phyloP scores from a whole-genome alignment of 2,113 vertebrate genomes.

The Hyla sarda region DNA sequence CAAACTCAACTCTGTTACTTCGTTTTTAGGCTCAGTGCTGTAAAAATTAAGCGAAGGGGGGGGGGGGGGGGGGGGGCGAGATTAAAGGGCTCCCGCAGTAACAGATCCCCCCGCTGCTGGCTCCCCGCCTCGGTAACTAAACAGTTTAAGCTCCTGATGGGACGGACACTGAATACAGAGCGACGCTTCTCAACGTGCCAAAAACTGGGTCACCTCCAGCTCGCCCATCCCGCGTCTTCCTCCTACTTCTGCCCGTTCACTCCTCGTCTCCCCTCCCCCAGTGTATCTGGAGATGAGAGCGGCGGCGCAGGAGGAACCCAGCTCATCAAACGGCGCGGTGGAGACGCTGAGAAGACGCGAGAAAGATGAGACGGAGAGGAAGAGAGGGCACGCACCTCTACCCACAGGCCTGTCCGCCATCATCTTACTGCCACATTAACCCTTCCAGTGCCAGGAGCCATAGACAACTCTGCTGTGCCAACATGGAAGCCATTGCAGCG shows the following conservation, averaged over 20 bases:
- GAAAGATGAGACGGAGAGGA: background rate
- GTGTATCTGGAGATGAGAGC: background rate
- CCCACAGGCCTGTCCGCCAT: background rate
- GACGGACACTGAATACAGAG: conserved; percentile 55
- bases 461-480: background rate
- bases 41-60: too few species aligned
- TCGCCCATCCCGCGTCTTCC: conserved; percentile 21
- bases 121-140: conserved; percentile 53
- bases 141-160: conserved; percentile 58
- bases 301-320: background rate
- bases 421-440: background rate
- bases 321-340: background rate
- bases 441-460: background rate
- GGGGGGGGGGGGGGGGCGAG: background rate
- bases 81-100: conserved; percentile 52
- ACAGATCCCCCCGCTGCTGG: conserved; percentile 35
- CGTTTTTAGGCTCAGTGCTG: background rate
- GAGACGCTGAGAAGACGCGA: background rate
- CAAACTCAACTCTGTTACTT: background rate
- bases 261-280: background rate
- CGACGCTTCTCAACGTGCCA: conserved; percentile 17
- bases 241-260: background rate
- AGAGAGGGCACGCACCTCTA: background rate
- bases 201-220: conserved; percentile 56
- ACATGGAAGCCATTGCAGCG: background rate